phyloP scores from a whole-genome alignment of 1,140 invertebrate species.

The Brachionus plicatilis region DNA sequence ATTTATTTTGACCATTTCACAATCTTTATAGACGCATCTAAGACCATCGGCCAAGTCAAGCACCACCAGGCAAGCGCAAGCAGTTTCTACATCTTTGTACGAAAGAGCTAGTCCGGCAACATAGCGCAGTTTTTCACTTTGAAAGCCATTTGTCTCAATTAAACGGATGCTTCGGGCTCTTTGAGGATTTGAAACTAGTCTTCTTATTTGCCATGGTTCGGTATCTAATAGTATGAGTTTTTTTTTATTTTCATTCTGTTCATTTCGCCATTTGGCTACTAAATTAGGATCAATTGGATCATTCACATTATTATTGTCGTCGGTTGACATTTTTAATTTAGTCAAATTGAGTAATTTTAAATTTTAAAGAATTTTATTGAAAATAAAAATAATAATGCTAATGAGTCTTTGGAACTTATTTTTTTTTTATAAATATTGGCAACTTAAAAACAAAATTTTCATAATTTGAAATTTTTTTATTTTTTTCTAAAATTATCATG shows the following conservation, averaged over 20 bases:
- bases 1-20: constrained; percentile 40
- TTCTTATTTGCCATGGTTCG: constrained; percentile 34
- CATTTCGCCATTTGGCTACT: neutral
- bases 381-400: too few species aligned
- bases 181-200: neutral
- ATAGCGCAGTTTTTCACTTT: constrained; percentile 43
- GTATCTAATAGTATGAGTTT: constrained; percentile 11
- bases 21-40: constrained; percentile 43
- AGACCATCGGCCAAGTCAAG: constrained; percentile 44
- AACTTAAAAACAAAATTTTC: too few species aligned
- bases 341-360: too few species aligned
- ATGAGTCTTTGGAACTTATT: too few species aligned
- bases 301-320: too few species aligned
- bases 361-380: too few species aligned
- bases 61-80: constrained; percentile 54
- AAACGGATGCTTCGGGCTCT: neutral
- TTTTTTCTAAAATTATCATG: too few species aligned
- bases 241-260: neutral
- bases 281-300: neutral
- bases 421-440: too few species aligned
- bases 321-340: too few species aligned
- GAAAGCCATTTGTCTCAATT: neutral
- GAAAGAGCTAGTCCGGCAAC: constrained; percentile 54
- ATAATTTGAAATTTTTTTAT: too few species aligned
- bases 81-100: constrained; percentile 52